A percentile compares a stretch with the other conserved stretches of the same genome.
Evolutionary conservation across 1,140 invertebrate species (phyloP).

Genomic region (Asbolus verrucosus): DNA sequence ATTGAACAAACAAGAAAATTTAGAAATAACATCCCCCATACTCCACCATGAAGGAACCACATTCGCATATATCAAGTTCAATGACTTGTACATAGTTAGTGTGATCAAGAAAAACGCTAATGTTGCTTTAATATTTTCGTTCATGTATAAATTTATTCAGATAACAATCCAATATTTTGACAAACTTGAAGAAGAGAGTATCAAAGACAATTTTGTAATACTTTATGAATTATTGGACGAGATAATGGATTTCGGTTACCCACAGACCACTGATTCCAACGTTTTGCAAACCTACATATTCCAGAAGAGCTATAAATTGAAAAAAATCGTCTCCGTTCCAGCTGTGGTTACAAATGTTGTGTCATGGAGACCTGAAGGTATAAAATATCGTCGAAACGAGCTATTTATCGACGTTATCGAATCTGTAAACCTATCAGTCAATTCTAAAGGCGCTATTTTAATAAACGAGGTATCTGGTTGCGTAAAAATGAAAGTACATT

Average conservation of each 20-base stretch:
- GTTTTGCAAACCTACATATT: conserved; percentile 28
- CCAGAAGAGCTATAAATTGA: conserved; percentile 34
- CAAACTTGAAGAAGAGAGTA: conserved; percentile 29
- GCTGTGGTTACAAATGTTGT: conserved; percentile 27
- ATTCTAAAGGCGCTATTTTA: conserved; percentile 2
- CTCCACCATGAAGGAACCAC: background rate
- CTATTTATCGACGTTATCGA: conserved; percentile 31
- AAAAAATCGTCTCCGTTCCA: background rate
- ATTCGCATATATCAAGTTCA: conserved; percentile 14
- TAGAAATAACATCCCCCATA: background rate
- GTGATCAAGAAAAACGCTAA: conserved; percentile 23
- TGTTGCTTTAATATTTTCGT: conserved; percentile 23
- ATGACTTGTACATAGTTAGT: conserved; percentile 17
- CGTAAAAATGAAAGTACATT: conserved; percentile 38
- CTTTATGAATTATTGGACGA: conserved; percentile 32
- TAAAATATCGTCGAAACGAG: conserved; percentile 23
- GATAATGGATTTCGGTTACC: conserved; percentile 36
- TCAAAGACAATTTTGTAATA: conserved; percentile 25
- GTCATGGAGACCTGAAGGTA: conserved; percentile 32
- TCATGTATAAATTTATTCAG: conserved; percentile 18
- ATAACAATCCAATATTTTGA: conserved; percentile 17
- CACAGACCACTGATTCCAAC: conserved; percentile 23
- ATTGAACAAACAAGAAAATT: conserved; percentile 12
- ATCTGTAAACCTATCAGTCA: conserved; percentile 23
- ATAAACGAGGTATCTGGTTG: conserved; percentile 20